Conservation (phyloP, 2,113 vertebrate genomes). For the Elachura formosa region DNA sequence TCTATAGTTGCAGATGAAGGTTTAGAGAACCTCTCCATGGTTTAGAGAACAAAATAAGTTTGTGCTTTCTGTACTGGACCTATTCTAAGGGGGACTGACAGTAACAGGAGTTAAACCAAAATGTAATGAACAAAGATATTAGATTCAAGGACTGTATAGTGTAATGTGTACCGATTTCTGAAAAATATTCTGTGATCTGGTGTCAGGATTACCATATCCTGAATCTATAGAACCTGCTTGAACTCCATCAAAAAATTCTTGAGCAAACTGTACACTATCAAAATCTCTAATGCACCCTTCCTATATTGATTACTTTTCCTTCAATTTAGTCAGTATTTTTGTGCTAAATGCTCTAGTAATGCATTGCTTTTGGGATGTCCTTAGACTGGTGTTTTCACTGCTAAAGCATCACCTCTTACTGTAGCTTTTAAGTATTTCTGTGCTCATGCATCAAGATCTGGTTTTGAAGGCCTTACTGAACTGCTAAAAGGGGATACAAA, state of each 20-base stretch:
- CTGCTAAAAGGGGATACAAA: neutral
- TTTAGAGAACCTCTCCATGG: neutral
- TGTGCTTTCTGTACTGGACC: neutral
- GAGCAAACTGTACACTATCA: neutral
- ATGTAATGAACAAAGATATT: neutral
- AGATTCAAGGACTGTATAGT: neutral
- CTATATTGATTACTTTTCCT: neutral
- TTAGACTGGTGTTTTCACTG: neutral
- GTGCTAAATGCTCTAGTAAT: neutral
- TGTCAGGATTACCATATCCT: neutral
- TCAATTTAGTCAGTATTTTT: neutral
- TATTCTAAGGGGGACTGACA: neutral
- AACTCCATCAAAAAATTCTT: neutral
- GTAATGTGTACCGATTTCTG: neutral
- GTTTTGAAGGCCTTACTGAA: neutral
- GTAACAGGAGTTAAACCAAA: neutral
- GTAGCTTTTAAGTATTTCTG: neutral
- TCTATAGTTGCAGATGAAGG: neutral
- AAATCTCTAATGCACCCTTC: neutral
- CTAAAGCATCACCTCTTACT: neutral
- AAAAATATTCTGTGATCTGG: neutral
- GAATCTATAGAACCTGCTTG: neutral
- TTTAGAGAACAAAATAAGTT: neutral
- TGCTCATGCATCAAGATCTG: neutral
- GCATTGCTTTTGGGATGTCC: neutral